Evolutionary conservation across 35 echinoderm and acorn worm species (phyloP).

Genomic region (Lytechinus pictus): DNA sequence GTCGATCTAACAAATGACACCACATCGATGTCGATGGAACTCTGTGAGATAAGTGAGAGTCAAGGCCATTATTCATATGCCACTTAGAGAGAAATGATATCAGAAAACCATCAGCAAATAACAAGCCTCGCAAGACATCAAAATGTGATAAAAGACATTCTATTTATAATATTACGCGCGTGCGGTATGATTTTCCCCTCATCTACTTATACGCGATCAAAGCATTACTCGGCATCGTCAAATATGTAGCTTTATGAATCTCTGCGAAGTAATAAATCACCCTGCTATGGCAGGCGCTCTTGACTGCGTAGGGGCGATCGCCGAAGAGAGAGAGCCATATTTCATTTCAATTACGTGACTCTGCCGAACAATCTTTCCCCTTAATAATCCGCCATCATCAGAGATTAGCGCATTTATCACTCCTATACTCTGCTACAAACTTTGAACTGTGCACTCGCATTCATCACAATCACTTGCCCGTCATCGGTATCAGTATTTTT

Average conservation of each 20-base stretch:
- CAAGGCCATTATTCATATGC: background rate
- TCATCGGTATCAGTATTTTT: background rate
- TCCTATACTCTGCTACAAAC: background rate
- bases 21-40: background rate
- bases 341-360: slow-evolving; percentile 12
- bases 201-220: background rate
- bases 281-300: background rate
- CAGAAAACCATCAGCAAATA: background rate
- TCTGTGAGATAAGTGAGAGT: background rate
- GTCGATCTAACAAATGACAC: background rate
- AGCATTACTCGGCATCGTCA: background rate
- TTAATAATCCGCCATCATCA: background rate
- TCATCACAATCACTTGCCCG: background rate
- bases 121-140: background rate
- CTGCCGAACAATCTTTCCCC: background rate
- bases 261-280: background rate
- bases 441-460: background rate
- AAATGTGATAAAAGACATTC: background rate
- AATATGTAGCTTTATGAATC: background rate
- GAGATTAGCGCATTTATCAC: background rate
- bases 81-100: slow-evolving; percentile 11
- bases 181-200: background rate
- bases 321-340: background rate
- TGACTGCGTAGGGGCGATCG: background rate
- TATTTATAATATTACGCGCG: background rate